A percentile compares a stretch with the other conserved stretches of the same genome.
Evolutionary conservation across 64 coral and sea anemone species (phyloP).

Genomic region (Anthopleura sola): DNA sequence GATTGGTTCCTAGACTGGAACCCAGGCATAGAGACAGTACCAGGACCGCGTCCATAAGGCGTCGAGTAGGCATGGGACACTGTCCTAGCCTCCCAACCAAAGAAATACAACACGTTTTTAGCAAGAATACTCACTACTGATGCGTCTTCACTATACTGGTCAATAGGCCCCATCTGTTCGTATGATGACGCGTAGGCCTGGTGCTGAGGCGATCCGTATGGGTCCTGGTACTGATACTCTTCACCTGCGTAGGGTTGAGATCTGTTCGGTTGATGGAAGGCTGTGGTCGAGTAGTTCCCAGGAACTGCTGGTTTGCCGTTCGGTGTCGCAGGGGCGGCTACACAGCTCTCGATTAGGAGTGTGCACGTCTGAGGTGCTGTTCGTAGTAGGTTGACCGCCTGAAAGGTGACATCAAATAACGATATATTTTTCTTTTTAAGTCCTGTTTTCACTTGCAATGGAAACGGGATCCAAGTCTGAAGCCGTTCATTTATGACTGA

Average conservation of each 20-base stretch:
- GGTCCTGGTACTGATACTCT: conserved; percentile 30
- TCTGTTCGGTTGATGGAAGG: conserved; percentile 58
- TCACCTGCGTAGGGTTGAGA: conserved; percentile 27
- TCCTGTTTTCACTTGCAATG: no score
- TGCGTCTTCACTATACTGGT: conserved; percentile 40
- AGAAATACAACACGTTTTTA: conserved; percentile 41
- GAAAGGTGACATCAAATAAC: not conserved
- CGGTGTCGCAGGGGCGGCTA: conserved; percentile 53
- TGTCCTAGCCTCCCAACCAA: conserved; percentile 38
- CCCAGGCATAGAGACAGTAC: conserved; percentile 34
- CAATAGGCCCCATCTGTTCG: conserved; percentile 30
- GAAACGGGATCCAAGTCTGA: no score
- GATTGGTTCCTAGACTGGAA: conserved; percentile 24
- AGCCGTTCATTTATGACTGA: no score
- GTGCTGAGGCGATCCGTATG: conserved; percentile 31
- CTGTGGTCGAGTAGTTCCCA: conserved; percentile 51
- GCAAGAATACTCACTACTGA: conserved; percentile 47
- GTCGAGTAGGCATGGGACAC: conserved; percentile 20
- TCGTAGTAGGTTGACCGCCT: conserved; percentile 63
- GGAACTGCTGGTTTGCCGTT: conserved; percentile 63
- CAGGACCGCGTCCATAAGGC: conserved; percentile 26
- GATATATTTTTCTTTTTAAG: not conserved
- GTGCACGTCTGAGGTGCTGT: conserved; percentile 63
- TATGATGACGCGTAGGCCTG: conserved; percentile 30
- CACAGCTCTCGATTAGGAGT: conserved; percentile 62